Evolutionary conservation across 2,797 vertebrate species (phyloP).

Genomic region (Bovichtus diacanthus): DNA sequence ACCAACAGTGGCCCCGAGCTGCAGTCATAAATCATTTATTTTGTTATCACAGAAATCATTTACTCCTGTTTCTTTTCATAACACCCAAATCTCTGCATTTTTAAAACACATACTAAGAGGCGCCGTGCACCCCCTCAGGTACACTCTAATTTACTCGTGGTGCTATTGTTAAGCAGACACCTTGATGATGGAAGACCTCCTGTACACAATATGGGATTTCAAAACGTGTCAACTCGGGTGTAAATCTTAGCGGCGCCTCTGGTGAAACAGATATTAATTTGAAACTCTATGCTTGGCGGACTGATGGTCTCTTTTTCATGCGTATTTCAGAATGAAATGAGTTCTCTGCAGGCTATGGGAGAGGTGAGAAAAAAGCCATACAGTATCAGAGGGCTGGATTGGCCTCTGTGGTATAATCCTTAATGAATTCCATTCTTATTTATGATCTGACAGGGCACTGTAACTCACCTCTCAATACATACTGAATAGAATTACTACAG

Average conservation of each 20-base stretch:
- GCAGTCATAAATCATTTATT: conserved; percentile 81
- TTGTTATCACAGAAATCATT: conserved; percentile 80
- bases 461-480: conserved; percentile 75
- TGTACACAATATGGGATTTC: conserved; percentile 81
- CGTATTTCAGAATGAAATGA: conserved; percentile 80
- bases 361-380: conserved; percentile 70
- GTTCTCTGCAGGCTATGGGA: conserved; percentile 75
- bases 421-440: conserved; percentile 85
- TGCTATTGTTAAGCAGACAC: conserved; percentile 80
- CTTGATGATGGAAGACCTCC: conserved; percentile 82
- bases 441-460: conserved; percentile 78
- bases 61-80: conserved; percentile 76
- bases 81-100: conserved; percentile 76
- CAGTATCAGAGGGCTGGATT: conserved; percentile 62
- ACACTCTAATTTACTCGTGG: conserved; percentile 77
- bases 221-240: conserved; percentile 81
- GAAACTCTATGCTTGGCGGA: conserved; percentile 78
- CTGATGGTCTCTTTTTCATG: conserved; percentile 77
- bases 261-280: conserved; percentile 87
- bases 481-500: conserved; percentile 70
- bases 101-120: conserved; percentile 72
- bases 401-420: conserved; percentile 76
- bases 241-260: conserved; percentile 82
- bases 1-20: conserved; percentile 70
- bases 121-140: conserved; percentile 56